phyloP scores from a whole-genome alignment of 53 echinoderm and acorn worm species.

The Luidia sarsii region DNA sequence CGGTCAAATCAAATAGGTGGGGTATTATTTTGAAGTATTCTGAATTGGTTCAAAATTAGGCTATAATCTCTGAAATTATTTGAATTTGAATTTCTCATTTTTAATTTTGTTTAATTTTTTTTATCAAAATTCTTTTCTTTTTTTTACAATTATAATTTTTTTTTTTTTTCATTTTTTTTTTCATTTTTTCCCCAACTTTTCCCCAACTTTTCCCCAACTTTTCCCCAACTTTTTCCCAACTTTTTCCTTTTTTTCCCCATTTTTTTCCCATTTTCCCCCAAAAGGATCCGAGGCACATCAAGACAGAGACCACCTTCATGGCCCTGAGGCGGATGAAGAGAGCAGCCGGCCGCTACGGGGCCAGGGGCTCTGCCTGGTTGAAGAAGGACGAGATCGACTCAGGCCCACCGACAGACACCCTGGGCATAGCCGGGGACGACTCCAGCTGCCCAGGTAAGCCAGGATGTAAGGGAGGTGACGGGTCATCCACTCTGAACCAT shows the following conservation, averaged over 20 bases:
- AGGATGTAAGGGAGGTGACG: neutral
- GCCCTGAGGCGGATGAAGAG: conserved; percentile 61
- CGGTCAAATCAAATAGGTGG: too few relatives aligned
- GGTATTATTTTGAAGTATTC: too few relatives aligned
- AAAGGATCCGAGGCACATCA: conserved; percentile 59
- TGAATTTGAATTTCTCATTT: neutral
- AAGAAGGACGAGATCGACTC: conserved; percentile 13
- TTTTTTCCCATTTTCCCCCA: conserved; percentile 17
- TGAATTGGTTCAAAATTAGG: too few relatives aligned
- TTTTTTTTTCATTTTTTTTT: neutral
- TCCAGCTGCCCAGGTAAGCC: conserved; percentile 16
- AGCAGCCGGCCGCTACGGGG: conserved; percentile 46
- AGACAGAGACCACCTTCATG: conserved; percentile 50
- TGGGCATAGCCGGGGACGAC: conserved; percentile 13
- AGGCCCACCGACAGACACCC: neutral
- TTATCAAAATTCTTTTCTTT: too few relatives aligned
- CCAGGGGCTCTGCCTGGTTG: neutral
- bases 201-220: too few relatives aligned
- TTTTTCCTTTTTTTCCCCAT: too few relatives aligned
- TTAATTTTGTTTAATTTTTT: too few relatives aligned
- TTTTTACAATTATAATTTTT: too few relatives aligned
- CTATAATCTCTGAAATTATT: neutral
- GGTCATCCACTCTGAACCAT: neutral
- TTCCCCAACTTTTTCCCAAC: too few relatives aligned
- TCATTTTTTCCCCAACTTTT: too few relatives aligned